Percentiles rank a stretch among this genome's conserved stretches.
These are phyloP conservation scores for Argynnis bischoffii DNA, from an alignment of 2,888 invertebrate genomes.

Conservation along the genomic window DNA sequence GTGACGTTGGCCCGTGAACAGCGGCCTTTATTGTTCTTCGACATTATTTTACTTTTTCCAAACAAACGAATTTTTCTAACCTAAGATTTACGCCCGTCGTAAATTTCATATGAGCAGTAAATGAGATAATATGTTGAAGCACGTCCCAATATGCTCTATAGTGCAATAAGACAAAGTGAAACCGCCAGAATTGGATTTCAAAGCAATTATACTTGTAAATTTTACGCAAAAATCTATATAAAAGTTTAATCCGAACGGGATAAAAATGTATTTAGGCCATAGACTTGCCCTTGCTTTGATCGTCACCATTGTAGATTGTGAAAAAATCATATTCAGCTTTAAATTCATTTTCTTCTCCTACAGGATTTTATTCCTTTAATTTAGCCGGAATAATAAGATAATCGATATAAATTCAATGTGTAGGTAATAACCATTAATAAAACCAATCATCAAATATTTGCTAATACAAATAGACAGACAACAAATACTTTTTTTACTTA, in stretches of 20 bases:
- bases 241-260: neutral
- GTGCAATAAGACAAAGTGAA: constrained; percentile 18
- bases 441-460: too few relatives aligned
- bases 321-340: too few relatives aligned
- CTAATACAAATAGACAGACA: too few relatives aligned
- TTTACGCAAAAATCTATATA: neutral
- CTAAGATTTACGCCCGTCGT: constrained; percentile 20
- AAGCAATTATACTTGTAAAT: neutral
- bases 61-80: constrained; percentile 20
- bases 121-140: constrained; percentile 24
- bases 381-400: too few relatives aligned
- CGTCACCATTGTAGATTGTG: too few relatives aligned
- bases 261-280: too few relatives aligned
- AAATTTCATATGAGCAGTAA: constrained; percentile 22
- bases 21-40: constrained; percentile 30
- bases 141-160: constrained; percentile 12
- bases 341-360: too few relatives aligned
- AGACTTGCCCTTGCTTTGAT: too few relatives aligned
- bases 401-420: too few relatives aligned
- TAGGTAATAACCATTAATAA: too few relatives aligned
- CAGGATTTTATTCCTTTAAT: too few relatives aligned
- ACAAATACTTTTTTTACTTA: too few relatives aligned
- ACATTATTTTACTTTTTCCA: constrained; percentile 36
- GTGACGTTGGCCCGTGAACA: constrained; percentile 33
- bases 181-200: neutral